Evolutionary conservation across 2,888 invertebrate genomes (phyloP).

Genomic region (Lamellibrachia satsuma): DNA sequence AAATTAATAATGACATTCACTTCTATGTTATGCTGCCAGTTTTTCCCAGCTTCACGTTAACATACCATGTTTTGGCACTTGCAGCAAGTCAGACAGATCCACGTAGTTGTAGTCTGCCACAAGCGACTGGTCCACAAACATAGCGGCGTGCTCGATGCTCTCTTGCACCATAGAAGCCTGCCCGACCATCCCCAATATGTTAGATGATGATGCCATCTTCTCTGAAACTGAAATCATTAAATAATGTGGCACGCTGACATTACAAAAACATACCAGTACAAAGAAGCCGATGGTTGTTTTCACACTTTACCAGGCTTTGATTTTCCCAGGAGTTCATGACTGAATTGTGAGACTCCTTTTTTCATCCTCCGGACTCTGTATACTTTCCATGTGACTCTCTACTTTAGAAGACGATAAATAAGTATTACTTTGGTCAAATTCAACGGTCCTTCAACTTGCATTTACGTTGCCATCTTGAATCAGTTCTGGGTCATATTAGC

Average conservation of each 20-base stretch:
- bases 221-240: neutral
- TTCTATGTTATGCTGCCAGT: neutral
- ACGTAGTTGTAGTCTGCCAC: conserved; percentile 33
- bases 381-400: no score
- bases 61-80: conserved; percentile 38
- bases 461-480: no score
- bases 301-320: no score
- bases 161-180: conserved; percentile 24
- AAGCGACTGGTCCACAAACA: conserved; percentile 32
- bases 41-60: neutral
- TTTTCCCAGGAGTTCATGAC: no score
- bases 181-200: neutral
- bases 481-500: no score
- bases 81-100: conserved; percentile 39
- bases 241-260: neutral
- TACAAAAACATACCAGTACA: no score
- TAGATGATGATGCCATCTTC: neutral
- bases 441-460: no score
- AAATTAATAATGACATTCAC: neutral
- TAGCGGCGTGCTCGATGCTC: conserved; percentile 33
- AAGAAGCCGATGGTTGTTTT: no score
- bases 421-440: no score
- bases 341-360: no score
- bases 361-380: no score
- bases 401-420: no score